These are phyloP conservation scores for Melikaiella ostensackeni DNA, from an alignment of 2,888 invertebrate species.

Conservation along the genomic window DNA sequence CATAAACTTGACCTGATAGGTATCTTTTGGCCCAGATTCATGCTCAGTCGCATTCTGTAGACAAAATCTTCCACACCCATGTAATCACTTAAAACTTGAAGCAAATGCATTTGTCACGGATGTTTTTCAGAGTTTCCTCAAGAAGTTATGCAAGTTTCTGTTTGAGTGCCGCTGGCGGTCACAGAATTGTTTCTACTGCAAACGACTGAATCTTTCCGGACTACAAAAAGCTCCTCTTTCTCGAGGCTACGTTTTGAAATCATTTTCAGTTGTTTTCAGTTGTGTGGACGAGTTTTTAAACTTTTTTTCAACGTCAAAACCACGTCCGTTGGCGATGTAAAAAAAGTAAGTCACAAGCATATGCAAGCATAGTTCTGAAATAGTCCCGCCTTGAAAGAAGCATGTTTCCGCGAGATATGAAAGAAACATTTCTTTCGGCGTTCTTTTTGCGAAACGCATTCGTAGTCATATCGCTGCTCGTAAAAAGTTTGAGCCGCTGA, in stretches of 20 bases:
- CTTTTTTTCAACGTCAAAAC: slow-evolving; percentile 24
- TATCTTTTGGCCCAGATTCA: too few relatives aligned
- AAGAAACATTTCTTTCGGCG: slow-evolving; percentile 37
- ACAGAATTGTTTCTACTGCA: slow-evolving; percentile 5
- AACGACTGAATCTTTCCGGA: slow-evolving; percentile 11
- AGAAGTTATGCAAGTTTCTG: not conserved
- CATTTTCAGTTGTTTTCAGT: slow-evolving; percentile 25
- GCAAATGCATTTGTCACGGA: not conserved
- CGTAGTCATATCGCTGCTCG: slow-evolving; percentile 32
- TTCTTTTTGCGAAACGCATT: slow-evolving; percentile 29
- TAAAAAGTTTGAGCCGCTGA: slow-evolving; percentile 36
- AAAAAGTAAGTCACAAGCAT: slow-evolving; percentile 8
- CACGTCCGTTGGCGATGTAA: not conserved
- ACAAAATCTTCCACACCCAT: not conserved
- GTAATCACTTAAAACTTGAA: not conserved
- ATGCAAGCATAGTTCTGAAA: slow-evolving; percentile 19
- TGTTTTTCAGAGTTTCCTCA: not conserved
- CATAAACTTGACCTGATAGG: too few relatives aligned
- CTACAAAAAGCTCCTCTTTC: not conserved
- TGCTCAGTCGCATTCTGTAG: too few relatives aligned
- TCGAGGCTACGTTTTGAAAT: slow-evolving; percentile 16
- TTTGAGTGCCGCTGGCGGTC: slow-evolving; percentile 8
- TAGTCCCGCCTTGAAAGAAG: slow-evolving; percentile 37
- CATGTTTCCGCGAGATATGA: slow-evolving; percentile 39
- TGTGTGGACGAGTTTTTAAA: slow-evolving; percentile 3